These are phyloP conservation scores for Diplodus sargus DNA, from an alignment of 2,797 vertebrate genomes.

Conservation along the genomic window DNA sequence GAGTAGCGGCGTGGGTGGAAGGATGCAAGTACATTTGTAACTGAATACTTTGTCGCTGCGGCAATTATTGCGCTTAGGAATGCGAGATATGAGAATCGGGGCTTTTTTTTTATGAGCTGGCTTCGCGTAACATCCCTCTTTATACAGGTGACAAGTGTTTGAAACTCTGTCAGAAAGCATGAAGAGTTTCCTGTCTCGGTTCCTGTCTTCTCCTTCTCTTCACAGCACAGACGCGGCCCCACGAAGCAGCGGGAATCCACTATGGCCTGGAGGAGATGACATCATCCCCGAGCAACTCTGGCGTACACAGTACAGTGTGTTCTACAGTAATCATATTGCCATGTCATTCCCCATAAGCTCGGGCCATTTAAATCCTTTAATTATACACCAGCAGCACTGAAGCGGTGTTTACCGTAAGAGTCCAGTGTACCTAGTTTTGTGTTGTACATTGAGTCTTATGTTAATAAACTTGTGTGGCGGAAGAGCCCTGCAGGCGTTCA, in stretches of 20 bases:
- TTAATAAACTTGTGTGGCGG: slow-evolving; percentile 86
- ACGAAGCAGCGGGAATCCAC: slow-evolving; percentile 60
- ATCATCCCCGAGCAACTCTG: slow-evolving; percentile 71
- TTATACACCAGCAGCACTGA: slow-evolving; percentile 74
- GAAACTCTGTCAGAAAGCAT: slow-evolving; percentile 56
- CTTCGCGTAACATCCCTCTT: slow-evolving; percentile 25
- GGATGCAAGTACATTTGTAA: slow-evolving; percentile 52
- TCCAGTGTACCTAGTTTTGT: slow-evolving; percentile 69
- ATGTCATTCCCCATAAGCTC: slow-evolving; percentile 76
- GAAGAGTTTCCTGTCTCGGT: slow-evolving; percentile 57
- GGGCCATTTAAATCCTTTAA: slow-evolving; percentile 76
- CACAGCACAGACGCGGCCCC: slow-evolving; percentile 37
- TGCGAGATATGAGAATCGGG: slow-evolving; percentile 15
- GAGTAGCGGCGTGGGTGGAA: slow-evolving; percentile 36
- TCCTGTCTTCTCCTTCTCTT: slow-evolving; percentile 30
- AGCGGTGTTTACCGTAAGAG: slow-evolving; percentile 76
- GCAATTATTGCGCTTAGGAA: slow-evolving; percentile 24
- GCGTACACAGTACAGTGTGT: slow-evolving; percentile 67
- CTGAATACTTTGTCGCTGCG: slow-evolving; percentile 41
- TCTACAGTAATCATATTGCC: slow-evolving; percentile 76
- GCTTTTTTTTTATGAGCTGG: slow-evolving; percentile 48
- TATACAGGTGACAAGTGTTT: slow-evolving; percentile 61
- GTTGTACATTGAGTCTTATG: slow-evolving; percentile 78
- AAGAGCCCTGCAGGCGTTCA: slow-evolving; percentile 74
- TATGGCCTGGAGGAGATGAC: slow-evolving; percentile 71